Conservation (phyloP, 2,113 vertebrate genomes). For the Varanus komodoensis region DNA sequence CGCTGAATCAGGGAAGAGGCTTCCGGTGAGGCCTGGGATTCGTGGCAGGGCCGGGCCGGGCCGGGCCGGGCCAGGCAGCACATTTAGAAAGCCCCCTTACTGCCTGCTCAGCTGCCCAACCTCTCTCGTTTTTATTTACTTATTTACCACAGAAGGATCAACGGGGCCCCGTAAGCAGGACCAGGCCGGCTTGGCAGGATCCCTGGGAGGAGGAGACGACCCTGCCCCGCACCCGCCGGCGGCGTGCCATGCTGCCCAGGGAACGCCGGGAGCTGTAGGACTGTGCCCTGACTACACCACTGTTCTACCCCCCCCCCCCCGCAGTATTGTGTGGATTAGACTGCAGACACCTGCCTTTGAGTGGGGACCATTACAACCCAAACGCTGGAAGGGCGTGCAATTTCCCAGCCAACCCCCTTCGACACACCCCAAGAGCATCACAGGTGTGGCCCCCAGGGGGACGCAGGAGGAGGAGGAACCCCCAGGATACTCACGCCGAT, state of each 20-base stretch:
- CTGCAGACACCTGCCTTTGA: background rate
- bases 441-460: background rate
- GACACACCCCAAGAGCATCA: too few species aligned
- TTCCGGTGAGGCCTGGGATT: background rate
- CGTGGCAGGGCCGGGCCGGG: background rate
- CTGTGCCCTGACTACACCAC: background rate
- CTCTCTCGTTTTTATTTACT: too few species aligned
- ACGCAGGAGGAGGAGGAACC: background rate
- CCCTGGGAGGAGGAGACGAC: background rate
- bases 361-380: too few species aligned
- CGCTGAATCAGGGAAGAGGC: slow-evolving; percentile 76
- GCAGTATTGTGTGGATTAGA: accelerated
- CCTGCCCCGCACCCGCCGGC: too few species aligned
- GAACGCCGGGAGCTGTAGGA: background rate
- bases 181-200: background rate
- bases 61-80: too few species aligned
- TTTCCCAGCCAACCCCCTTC: background rate
- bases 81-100: too few species aligned
- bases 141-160: background rate
- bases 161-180: background rate
- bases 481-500: slow-evolving; percentile 86
- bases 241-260: too few species aligned
- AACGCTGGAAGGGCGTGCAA: background rate
- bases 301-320: background rate
- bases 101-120: too few species aligned